These are phyloP conservation scores for Salarias fasciatus DNA, from an alignment of 2,797 vertebrate genomes.

Conservation along the genomic window DNA sequence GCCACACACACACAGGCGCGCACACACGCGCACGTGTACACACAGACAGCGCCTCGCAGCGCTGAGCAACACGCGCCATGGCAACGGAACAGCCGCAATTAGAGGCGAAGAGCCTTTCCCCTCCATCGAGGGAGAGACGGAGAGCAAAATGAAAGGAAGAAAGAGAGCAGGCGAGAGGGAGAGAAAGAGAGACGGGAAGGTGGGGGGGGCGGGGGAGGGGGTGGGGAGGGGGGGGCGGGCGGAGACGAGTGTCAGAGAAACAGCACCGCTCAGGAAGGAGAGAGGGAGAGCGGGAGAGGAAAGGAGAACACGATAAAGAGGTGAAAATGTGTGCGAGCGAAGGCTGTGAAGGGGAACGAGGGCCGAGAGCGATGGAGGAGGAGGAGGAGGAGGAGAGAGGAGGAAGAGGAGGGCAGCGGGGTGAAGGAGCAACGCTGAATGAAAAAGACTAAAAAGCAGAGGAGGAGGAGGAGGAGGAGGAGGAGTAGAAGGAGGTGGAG, in stretches of 20 bases:
- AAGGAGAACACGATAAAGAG: constrained; percentile 69
- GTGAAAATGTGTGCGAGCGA: constrained; percentile 72
- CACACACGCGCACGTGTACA: constrained; percentile 31
- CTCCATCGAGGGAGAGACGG: constrained; percentile 79
- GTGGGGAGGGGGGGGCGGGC: not conserved
- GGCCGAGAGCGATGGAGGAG: constrained; percentile 54
- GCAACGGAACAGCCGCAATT: constrained; percentile 84
- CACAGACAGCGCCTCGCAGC: constrained; percentile 65
- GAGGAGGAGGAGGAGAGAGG: not conserved
- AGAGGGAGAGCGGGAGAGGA: constrained; percentile 49
- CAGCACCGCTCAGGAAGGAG: constrained; percentile 59
- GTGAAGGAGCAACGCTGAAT: constrained; percentile 53
- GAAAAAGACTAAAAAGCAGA: constrained; percentile 60
- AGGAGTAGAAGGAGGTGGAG: constrained; percentile 36
- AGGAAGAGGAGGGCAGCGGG: constrained; percentile 25
- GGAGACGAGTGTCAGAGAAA: constrained; percentile 67
- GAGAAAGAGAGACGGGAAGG: constrained; percentile 36
- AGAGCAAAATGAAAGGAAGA: constrained; percentile 76
- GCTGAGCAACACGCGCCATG: constrained; percentile 80
- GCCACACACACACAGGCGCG: constrained; percentile 37
- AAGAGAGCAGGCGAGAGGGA: constrained; percentile 64
- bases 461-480: constrained; percentile 38
- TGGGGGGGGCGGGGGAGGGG: not conserved
- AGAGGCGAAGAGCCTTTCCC: constrained; percentile 82
- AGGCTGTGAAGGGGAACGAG: constrained; percentile 65